A percentile compares a stretch with the other conserved stretches of the same genome.
Conservation (phyloP, 2,797 vertebrate genomes). For the Melanotaenia trifasciata region DNA sequence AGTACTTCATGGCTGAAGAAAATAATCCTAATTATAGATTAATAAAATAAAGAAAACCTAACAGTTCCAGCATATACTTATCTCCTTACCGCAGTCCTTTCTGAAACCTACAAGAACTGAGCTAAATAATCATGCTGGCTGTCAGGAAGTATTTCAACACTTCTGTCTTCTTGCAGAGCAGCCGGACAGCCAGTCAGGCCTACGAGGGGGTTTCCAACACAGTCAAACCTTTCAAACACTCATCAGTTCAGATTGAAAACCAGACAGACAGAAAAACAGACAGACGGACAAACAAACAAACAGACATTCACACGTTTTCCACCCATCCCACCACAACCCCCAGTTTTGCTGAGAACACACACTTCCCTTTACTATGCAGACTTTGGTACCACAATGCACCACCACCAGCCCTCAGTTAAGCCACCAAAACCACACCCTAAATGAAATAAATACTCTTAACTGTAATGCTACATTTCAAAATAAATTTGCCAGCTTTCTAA, state of each 20-base stretch:
- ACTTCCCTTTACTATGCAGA: conserved; percentile 50
- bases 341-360: conserved; percentile 44
- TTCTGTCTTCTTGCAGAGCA: conserved; percentile 59
- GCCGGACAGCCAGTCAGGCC: conserved; percentile 61
- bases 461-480: background rate
- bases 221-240: conserved; percentile 45
- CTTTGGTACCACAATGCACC: conserved; percentile 31
- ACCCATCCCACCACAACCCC: conserved; percentile 42
- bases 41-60: background rate
- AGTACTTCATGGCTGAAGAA: conserved; percentile 3
- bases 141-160: conserved; percentile 75
- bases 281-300: conserved; percentile 40
- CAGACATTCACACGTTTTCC: conserved; percentile 36
- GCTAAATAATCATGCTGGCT: conserved; percentile 28
- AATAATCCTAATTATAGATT: background rate
- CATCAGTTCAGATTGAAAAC: conserved; percentile 52
- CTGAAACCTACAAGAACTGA: background rate
- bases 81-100: background rate
- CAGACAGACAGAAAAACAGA: conserved; percentile 56
- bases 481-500: conserved; percentile 1
- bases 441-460: conserved; percentile 3
- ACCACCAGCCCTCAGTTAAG: conserved; percentile 37
- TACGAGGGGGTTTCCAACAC: conserved; percentile 66
- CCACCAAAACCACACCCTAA: conserved; percentile 39
- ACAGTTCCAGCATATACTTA: background rate